Evolutionary conservation across 2,797 vertebrate genomes (phyloP), one percentile per base, ranked within the genome.

Genomic region (Chiroxiphia lanceolata): DNA sequence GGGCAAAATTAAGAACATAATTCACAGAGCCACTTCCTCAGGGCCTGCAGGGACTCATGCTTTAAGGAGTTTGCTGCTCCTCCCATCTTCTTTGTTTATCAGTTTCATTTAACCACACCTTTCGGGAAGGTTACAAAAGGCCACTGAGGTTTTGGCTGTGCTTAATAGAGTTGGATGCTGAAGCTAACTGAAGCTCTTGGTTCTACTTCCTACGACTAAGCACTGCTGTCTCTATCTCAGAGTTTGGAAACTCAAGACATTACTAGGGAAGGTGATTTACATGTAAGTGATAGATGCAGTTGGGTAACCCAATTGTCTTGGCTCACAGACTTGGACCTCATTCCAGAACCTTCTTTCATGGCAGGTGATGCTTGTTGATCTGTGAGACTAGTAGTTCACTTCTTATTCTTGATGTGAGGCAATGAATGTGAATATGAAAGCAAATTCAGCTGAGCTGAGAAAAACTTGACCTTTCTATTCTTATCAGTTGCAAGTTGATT

Each of bases 381-480:
- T 1, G 0, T 54, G 38, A 89, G 78, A 82, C 61, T 83, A 51
- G 56, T 75, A 94, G 85, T 94, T 89, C 92, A 64, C 74, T 95
- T 95, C 88, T 90, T 93, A 79, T 91, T 94, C 88, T 94, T 93
- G 90, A 93, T 45, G 75, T 3, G 26, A 95, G 78, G 67, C 83
- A 95, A 94, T 89, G 91, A 95, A 92, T 90, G 89, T 94, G 94
- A 95, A 91, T 96, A 95, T 83, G 83, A 94, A 96, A 95, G 78
- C 64, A 94, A 95, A 95, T 92, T 33, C 23, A 4, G 47, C 67
- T 84, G 82, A 22, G 11, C 69, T 29, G 45, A 83, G 90, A 92
- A 94, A 89, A 93, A 91, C 40, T 77, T 96, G 93, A 91, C 94
- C 91, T 94, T 96, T 96, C 72, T 90, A 47, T 88, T 95, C 86